Evolutionary conservation across 2,797 vertebrate species (phyloP).

Genomic region (Xyrichtys novacula): DNA sequence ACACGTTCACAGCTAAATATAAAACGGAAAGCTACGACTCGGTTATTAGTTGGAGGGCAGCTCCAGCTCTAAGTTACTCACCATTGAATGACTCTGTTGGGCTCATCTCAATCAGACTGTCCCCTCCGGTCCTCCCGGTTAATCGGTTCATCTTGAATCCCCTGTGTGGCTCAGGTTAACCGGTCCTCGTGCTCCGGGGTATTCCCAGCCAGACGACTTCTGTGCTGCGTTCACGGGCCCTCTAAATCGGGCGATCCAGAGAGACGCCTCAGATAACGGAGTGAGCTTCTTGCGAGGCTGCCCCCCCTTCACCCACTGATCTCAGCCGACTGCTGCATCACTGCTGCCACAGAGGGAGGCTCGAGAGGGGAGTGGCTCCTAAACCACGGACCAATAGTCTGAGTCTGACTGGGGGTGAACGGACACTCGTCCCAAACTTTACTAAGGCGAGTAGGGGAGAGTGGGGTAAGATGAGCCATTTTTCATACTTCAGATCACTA

Average conservation of each 20-base stretch:
- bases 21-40: background rate
- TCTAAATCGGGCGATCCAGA: background rate
- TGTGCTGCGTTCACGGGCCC: conserved; percentile 12
- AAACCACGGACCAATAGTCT: conserved; percentile 43
- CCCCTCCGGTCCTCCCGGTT: conserved; percentile 68
- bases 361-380: conserved; percentile 46
- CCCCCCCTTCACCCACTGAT: conserved; percentile 34
- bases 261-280: background rate
- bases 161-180: background rate
- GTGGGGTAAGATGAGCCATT: too few species aligned
- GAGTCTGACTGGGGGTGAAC: background rate
- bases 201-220: background rate
- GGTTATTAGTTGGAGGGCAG: background rate
- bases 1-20: background rate
- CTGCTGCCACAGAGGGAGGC: conserved; percentile 22
- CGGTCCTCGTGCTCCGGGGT: conserved; percentile 9
- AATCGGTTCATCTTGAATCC: conserved; percentile 74
- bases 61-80: conserved; percentile 51
- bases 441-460: background rate
- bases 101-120: conserved; percentile 85
- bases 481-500: too few species aligned
- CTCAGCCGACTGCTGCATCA: conserved; percentile 29
- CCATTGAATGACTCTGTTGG: conserved; percentile 72
- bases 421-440: background rate
- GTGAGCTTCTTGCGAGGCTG: background rate